These are phyloP conservation scores for Hymenopus coronatus DNA, from an alignment of 2,888 invertebrate genomes.

Conservation along the genomic window DNA sequence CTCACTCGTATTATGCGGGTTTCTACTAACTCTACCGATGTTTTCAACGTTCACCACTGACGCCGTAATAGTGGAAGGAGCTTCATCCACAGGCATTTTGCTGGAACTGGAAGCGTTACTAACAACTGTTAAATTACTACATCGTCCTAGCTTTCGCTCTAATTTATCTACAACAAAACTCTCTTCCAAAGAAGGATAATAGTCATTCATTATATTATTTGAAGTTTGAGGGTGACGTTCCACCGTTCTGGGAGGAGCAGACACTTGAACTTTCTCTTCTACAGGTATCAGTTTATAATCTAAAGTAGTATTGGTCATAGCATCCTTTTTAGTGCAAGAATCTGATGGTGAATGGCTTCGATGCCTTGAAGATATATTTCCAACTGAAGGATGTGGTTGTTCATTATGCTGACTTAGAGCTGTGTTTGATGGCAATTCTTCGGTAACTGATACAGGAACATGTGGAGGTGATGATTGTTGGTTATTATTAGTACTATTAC, in stretches of 20 bases:
- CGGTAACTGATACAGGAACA: not conserved
- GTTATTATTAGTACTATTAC: not conserved
- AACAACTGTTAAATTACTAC: not conserved
- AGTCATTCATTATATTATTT: constrained; percentile 15
- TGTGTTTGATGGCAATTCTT: not conserved
- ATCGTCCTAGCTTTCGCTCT: constrained; percentile 9
- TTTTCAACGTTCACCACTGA: not conserved
- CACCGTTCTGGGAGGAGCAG: not conserved
- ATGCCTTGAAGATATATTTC: not conserved
- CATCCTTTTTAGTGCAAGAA: constrained; percentile 36
- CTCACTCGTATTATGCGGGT: not conserved
- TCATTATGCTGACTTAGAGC: not conserved
- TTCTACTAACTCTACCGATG: not conserved
- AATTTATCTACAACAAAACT: constrained; percentile 25
- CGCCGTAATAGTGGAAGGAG: not conserved
- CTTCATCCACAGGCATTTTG: constrained; percentile 7
- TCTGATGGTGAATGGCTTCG: constrained; percentile 1
- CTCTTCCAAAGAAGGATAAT: constrained; percentile 29
- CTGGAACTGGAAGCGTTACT: not conserved
- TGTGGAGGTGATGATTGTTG: not conserved
- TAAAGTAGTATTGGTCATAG: constrained; percentile 35
- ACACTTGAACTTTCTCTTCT: constrained; percentile 22
- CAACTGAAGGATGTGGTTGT: not conserved
- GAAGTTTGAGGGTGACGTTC: not conserved
- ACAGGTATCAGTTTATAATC: constrained; percentile 29